Evolutionary conservation across 2,797 vertebrate genomes (phyloP).

Genomic region (Leptoclinus maculatus): DNA sequence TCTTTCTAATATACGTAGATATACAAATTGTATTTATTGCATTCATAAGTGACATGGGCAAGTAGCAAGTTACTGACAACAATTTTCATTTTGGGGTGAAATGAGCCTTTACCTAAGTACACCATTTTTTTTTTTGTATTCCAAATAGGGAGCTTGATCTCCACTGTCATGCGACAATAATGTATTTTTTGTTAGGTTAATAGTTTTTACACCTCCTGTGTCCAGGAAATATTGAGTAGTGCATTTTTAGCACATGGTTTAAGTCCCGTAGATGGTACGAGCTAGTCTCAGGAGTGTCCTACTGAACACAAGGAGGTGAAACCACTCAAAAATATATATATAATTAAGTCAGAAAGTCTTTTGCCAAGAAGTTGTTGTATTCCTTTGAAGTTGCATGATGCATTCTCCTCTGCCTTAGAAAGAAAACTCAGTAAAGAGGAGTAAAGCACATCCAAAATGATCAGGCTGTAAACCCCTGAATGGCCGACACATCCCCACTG

Average conservation of each 20-base stretch:
- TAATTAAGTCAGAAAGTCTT: neutral
- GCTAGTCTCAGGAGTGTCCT: constrained; percentile 38
- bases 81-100: constrained; percentile 35
- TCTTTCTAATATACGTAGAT: neutral
- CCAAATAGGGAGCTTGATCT: neutral
- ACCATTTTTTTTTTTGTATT: neutral
- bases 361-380: constrained; percentile 18
- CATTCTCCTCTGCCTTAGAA: constrained; percentile 11
- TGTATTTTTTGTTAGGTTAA: no score
- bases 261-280: constrained; percentile 45
- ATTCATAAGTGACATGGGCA: neutral
- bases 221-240: constrained; percentile 18
- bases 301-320: constrained; percentile 29
- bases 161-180: neutral
- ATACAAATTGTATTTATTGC: constrained; percentile 13
- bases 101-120: constrained; percentile 22
- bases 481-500: neutral
- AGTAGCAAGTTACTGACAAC: neutral
- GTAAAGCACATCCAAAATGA: constrained; percentile 43
- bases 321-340: constrained; percentile 8
- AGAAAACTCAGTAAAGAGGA: constrained; percentile 1
- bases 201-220: constrained; percentile 17
- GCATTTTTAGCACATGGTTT: constrained; percentile 29
- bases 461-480: constrained; percentile 13
- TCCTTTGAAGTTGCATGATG: constrained; percentile 4